These are phyloP conservation scores for Muscina levida DNA, from an alignment of 2,888 invertebrate genomes.

Conservation along the genomic window DNA sequence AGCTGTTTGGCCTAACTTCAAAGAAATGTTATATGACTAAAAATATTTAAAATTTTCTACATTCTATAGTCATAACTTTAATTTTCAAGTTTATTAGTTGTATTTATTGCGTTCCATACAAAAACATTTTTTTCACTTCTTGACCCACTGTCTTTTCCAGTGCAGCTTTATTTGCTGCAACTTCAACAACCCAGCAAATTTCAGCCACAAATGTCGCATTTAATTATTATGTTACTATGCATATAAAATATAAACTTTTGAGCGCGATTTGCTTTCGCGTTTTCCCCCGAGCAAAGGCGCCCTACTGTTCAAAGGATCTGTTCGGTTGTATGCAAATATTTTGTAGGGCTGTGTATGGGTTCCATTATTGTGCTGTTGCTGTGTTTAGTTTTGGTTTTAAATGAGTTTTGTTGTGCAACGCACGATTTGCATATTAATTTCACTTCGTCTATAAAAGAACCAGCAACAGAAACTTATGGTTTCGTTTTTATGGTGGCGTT, in stretches of 20 bases:
- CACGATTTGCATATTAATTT: conserved; percentile 43
- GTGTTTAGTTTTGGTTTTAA: conserved; percentile 9
- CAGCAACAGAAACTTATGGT: conserved; percentile 5
- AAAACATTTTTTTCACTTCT: not conserved
- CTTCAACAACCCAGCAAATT: conserved; percentile 1
- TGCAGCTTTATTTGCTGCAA: not conserved
- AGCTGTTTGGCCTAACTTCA: no score
- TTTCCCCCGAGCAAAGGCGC: not conserved
- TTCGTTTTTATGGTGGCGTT: not conserved
- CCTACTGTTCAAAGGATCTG: not conserved
- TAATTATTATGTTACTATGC: conserved; percentile 35
- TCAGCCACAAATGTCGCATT: conserved; percentile 46
- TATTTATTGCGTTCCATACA: no score
- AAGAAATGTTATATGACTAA: no score
- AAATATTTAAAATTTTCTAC: no score
- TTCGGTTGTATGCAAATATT: not conserved
- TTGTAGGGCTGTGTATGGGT: not conserved
- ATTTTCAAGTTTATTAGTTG: no score
- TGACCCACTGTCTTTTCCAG: not conserved
- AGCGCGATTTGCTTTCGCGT: not conserved
- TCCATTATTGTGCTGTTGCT: not conserved
- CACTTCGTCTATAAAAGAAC: conserved; percentile 2
- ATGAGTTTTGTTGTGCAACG: not conserved
- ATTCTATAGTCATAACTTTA: no score
- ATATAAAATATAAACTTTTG: conserved; percentile 28